Evolutionary conservation across 2,888 invertebrate genomes (phyloP), one percentile per base, ranked within the genome.

Genomic region (Noctua comes): DNA sequence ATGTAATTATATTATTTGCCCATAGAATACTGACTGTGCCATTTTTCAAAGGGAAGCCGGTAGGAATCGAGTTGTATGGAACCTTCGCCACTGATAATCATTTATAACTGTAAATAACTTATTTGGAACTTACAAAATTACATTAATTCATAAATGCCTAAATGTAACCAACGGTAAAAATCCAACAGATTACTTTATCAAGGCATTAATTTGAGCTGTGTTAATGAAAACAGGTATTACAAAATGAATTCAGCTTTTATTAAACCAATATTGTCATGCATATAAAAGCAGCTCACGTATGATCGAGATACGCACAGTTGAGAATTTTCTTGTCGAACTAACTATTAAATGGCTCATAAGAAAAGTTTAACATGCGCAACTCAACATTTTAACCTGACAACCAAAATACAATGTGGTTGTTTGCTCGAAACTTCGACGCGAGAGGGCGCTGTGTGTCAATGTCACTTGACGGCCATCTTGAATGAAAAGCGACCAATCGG

Each of bases 71-170:
- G n/a, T n/a, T n/a, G n/a, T n/a, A n/a, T n/a, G n/a, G n/a, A n/a
- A n/a, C n/a, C n/a, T n/a, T n/a, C n/a, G n/a, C n/a, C n/a, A n/a
- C n/a, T n/a, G n/a, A n/a, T n/a, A n/a, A n/a, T n/a, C n/a, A n/a
- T 69, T 73, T 66, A 51, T 64, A 68, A 40, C 18, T 65, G 8
- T 72, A 62, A 73, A 73, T 84, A 79, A 70, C 3, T 79, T 72
- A 78, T 68, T 68, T 78, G 40, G 27, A 64, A 57, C n/a, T 79
- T 65, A 74, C 2, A 36, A 43, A 24, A 51, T 62, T 21, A 65
- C 21, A 40, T 57, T 57, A 46, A 51, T 68, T 80, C n/a, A 71
- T 43, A 76, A 71, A 24, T 36, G 10, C 36, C 11, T 40, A 40
- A 65, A 65, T 65, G 6, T 13, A 24, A 65, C 24, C 16, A 43